Conservation (phyloP, 2,113 vertebrate genomes). For the Ranitomeya variabilis region DNA sequence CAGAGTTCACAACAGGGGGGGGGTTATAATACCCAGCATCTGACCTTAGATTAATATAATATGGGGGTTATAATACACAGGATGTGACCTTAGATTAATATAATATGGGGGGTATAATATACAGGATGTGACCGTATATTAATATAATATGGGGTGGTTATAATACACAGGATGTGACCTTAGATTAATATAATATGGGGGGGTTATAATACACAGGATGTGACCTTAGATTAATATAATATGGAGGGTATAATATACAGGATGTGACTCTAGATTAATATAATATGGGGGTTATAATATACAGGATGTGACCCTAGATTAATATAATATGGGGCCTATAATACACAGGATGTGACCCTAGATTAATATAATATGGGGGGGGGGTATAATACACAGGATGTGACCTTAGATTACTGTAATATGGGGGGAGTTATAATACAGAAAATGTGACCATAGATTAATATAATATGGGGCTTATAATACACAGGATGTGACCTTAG, state of each 20-base stretch:
- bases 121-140: neutral
- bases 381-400: neutral
- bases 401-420: neutral
- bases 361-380: neutral
- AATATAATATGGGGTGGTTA: neutral
- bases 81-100: neutral
- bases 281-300: too few species aligned
- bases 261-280: too few species aligned
- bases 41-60: neutral
- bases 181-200: neutral
- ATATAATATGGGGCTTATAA: neutral
- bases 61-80: neutral
- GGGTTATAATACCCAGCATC: neutral
- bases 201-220: slow-evolving; percentile 1
- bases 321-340: neutral
- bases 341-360: neutral
- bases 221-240: neutral
- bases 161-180: neutral
- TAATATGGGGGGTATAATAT: neutral
- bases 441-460: neutral
- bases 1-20: too few species aligned
- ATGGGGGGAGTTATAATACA: neutral
- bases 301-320: too few species aligned
- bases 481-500: neutral
- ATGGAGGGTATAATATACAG: neutral